phyloP scores from a whole-genome alignment of 2,113 vertebrate species.

The Trichomycterus rosablanca region DNA sequence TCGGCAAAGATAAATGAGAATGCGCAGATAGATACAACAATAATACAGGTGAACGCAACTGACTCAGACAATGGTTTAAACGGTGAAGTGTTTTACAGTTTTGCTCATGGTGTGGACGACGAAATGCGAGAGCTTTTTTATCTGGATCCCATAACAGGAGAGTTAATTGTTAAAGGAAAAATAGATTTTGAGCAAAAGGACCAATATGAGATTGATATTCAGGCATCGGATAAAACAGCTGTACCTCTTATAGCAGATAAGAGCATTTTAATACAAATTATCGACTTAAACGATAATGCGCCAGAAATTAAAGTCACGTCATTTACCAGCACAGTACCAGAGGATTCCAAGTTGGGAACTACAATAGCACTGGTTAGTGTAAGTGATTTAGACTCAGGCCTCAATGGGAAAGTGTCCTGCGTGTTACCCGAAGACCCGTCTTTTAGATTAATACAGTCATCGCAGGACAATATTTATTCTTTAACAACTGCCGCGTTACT shows the following conservation, averaged over 20 bases:
- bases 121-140: slow-evolving; percentile 27
- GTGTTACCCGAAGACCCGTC: slow-evolving; percentile 49
- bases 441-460: slow-evolving; percentile 61
- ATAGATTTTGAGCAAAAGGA: slow-evolving; percentile 49
- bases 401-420: slow-evolving; percentile 57
- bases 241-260: slow-evolving; percentile 32
- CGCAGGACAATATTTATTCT: slow-evolving; percentile 60
- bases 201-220: slow-evolving; percentile 42
- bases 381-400: slow-evolving; percentile 60
- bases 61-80: slow-evolving; percentile 45
- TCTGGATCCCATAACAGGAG: slow-evolving; percentile 36
- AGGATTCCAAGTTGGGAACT: slow-evolving; percentile 58
- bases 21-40: slow-evolving; percentile 16
- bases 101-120: not conserved
- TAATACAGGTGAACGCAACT: slow-evolving; percentile 42
- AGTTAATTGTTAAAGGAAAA: slow-evolving; percentile 44
- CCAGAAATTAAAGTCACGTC: slow-evolving; percentile 62
- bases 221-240: slow-evolving; percentile 48
- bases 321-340: slow-evolving; percentile 48
- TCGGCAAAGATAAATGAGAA: slow-evolving; percentile 37
- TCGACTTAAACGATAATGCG: slow-evolving; percentile 53
- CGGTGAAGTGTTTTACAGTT: slow-evolving; percentile 17
- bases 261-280: slow-evolving; percentile 47
- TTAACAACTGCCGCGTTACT: slow-evolving; percentile 51
- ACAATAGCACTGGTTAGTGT: slow-evolving; percentile 62